Base-by-base conservation (phyloP, 64 coral and sea anemone species). In the Pachyseris speciosa region DNA sequence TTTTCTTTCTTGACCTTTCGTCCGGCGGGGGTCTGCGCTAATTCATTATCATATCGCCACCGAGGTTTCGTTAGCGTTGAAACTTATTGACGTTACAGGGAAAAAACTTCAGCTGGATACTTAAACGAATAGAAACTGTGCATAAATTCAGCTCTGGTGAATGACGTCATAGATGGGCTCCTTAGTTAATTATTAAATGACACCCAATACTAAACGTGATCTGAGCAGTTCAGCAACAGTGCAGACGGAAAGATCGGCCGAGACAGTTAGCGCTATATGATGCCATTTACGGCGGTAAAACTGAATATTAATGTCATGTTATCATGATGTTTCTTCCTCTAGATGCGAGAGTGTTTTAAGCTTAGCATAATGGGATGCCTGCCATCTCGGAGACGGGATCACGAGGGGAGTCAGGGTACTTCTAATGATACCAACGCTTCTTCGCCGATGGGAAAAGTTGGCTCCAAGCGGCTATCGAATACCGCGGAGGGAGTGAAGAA, bases 331-430 rank as follows among this genome's bases (percentile, higher is more conserved):
- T 48, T 94, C 53, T 26, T 93, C 27, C 86, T 60, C 17, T 97
- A 97, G 95, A 97, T 97, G 95, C 69, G 68, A 68, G 95, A 97
- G 89, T 93, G 90, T 86, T 90, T 97, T 84, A 96, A 96, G 51
- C 7, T 72, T 20, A 29, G 84, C 13, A 90, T 93, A 75, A 97
- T 97, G 95, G 95, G 95, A 61, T 97, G 95, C 75, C 16, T 97
- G 29, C 95, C 95, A 58, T 97, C 95, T 37, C 86, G 86, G 30
- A 70, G 70, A 83, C 84, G 89, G 37, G 75, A 87, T 16, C 60
- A 61, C n/a, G 58, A 61, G 58, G n/a, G 27, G 27, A 61, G 24
- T 25, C 70, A 93, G 64, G 80, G 22, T 38, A 89, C 94, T 0
- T 64, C 65, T 13, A 80, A 57, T 5, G 95, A 97, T 64, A 39